Evolutionary conservation across 2,888 invertebrate genomes (phyloP).

Genomic region (Campopleginae sp.): DNA sequence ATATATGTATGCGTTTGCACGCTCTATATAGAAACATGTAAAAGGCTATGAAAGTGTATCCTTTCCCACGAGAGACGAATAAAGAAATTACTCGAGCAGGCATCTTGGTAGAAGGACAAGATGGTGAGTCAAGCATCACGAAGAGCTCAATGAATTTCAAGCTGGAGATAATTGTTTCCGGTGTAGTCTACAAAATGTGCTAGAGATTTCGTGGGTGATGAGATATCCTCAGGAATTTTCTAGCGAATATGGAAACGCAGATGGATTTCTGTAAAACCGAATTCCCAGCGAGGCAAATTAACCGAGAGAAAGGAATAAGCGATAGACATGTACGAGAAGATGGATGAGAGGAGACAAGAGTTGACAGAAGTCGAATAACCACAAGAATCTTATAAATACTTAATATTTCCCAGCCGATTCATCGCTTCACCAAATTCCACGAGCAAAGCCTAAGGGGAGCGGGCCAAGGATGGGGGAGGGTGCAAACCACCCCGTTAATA

Average conservation of each 20-base stretch:
- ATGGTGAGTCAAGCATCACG: slow-evolving; percentile 27
- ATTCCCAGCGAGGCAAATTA: background rate
- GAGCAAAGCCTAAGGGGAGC: background rate
- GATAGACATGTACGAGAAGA: slow-evolving; percentile 10
- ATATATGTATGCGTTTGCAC: slow-evolving; percentile 29
- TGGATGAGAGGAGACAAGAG: slow-evolving; percentile 31
- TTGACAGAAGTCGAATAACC: slow-evolving; percentile 49
- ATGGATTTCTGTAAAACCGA: background rate
- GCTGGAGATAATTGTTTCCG: slow-evolving; percentile 31
- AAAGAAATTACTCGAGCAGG: slow-evolving; percentile 81
- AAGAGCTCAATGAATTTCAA: slow-evolving; percentile 76
- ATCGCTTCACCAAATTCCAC: slow-evolving; percentile 43
- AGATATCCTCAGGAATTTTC: slow-evolving; percentile 2
- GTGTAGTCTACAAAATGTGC: slow-evolving; percentile 7
- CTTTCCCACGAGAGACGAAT: slow-evolving; percentile 76
- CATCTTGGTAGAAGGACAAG: background rate
- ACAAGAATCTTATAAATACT: slow-evolving; percentile 57
- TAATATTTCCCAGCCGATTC: slow-evolving; percentile 41
- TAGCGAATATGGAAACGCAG: slow-evolving; percentile 13
- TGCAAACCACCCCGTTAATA: slow-evolving; percentile 76
- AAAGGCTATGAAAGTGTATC: slow-evolving; percentile 52
- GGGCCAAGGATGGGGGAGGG: slow-evolving; percentile 12
- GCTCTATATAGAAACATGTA: background rate
- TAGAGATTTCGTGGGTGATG: background rate
- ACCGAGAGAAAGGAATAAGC: background rate